Evolutionary conservation across 2,888 invertebrate genomes (phyloP).

Genomic region (Macrophya alboannulata): DNA sequence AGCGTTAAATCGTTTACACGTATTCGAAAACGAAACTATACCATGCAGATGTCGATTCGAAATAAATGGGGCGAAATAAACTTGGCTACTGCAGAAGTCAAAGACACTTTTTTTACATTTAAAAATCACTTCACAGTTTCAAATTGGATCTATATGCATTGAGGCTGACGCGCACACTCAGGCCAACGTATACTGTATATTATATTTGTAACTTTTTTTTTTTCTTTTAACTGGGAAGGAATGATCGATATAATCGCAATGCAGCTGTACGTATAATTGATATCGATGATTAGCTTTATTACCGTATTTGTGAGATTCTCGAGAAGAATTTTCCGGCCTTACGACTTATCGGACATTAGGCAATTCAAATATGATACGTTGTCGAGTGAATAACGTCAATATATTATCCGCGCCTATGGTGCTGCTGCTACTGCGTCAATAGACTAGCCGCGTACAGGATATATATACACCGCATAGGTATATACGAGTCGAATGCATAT

Average conservation of each 20-base stretch:
- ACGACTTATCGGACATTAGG: background rate
- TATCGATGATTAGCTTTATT: background rate
- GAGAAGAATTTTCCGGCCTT: background rate
- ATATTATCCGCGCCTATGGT: slow-evolving; percentile 28
- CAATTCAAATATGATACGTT: background rate
- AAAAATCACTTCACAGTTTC: background rate
- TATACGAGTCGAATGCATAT: slow-evolving; percentile 29
- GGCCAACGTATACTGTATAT: background rate
- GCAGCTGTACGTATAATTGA: background rate
- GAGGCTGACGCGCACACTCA: background rate
- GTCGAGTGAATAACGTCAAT: background rate
- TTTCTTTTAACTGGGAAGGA: background rate
- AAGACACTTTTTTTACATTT: background rate
- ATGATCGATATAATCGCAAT: background rate
- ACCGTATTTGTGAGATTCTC: background rate
- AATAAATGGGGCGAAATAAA: background rate
- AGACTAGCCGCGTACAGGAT: slow-evolving; percentile 23
- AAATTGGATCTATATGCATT: background rate
- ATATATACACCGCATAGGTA: background rate
- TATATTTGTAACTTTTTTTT: background rate
- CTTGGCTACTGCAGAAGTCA: background rate
- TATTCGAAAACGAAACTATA: background rate
- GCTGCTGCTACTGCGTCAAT: slow-evolving; percentile 28
- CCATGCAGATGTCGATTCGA: background rate
- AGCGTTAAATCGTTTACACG: background rate